phyloP scores from a whole-genome alignment of 2,113 vertebrate species.

The Herpetotheres cachinnans region DNA sequence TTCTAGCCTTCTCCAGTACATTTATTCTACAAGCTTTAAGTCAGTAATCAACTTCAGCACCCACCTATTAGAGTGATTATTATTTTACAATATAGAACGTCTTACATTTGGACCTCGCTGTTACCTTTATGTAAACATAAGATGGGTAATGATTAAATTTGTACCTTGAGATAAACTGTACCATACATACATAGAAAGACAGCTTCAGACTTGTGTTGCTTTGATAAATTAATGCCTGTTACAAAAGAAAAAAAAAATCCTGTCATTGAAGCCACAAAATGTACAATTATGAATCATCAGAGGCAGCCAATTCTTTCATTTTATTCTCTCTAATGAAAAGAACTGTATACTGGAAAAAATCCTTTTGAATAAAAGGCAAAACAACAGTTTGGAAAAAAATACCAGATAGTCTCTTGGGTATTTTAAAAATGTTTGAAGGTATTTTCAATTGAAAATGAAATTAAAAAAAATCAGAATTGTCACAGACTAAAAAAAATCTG shows the following conservation, averaged over 20 bases:
- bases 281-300: slow-evolving; percentile 38
- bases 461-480: not conserved
- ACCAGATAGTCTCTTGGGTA: not conserved
- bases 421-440: not conserved
- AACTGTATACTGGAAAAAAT: not conserved
- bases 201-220: slow-evolving; percentile 3
- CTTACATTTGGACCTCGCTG: not conserved
- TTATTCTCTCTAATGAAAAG: not conserved
- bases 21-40: slow-evolving; percentile 28
- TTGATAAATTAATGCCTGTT: slow-evolving; percentile 47
- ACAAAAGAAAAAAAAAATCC: slow-evolving; percentile 12
- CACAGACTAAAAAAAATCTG: not conserved
- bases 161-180: not conserved
- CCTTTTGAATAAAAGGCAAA: not conserved
- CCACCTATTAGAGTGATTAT: slow-evolving; percentile 56
- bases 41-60: slow-evolving; percentile 51
- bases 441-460: not conserved
- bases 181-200: not conserved
- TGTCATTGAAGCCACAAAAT: slow-evolving; percentile 33
- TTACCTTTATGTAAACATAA: slow-evolving; percentile 51
- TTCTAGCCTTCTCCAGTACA: not conserved
- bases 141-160: not conserved
- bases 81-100: slow-evolving; percentile 23
- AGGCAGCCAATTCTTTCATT: not conserved
- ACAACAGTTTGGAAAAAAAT: not conserved